Percentiles rank a stretch among this genome's conserved stretches.
Conservation (phyloP, 2,113 vertebrate genomes). For the Bagarius yarrelli region DNA sequence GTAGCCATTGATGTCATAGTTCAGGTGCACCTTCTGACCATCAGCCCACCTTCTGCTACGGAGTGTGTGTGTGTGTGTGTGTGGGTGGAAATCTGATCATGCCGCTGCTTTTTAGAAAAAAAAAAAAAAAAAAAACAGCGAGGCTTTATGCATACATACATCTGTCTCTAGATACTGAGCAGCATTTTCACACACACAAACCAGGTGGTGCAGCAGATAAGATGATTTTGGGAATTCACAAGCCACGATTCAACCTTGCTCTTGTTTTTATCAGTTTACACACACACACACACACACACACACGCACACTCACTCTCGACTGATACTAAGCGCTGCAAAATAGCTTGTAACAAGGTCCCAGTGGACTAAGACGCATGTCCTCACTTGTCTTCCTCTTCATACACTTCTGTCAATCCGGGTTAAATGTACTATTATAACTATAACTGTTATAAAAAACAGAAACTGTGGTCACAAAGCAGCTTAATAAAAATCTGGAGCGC, state of each 20-base stretch:
- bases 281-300: no score
- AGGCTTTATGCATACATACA: conserved; percentile 20
- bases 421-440: no score
- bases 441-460: no score
- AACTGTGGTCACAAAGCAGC: no score
- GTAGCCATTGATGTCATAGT: not conserved
- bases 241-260: not conserved
- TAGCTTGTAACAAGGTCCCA: no score
- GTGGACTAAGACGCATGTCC: no score
- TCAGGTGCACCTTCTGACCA: conserved; percentile 1
- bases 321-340: no score
- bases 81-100: conserved; percentile 43
- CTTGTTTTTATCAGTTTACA: not conserved
- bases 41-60: conserved; percentile 27
- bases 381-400: no score
- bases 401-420: no score
- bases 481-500: no score
- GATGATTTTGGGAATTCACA: not conserved
- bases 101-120: conserved; percentile 19
- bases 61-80: conserved; percentile 23
- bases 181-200: conserved; percentile 27
- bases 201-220: conserved; percentile 34
- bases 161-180: conserved; percentile 39
- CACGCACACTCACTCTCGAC: no score
- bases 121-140: conserved; percentile 27